Conservation (phyloP, 1,140 invertebrate genomes). For the Heliconius hewitsoni region DNA sequence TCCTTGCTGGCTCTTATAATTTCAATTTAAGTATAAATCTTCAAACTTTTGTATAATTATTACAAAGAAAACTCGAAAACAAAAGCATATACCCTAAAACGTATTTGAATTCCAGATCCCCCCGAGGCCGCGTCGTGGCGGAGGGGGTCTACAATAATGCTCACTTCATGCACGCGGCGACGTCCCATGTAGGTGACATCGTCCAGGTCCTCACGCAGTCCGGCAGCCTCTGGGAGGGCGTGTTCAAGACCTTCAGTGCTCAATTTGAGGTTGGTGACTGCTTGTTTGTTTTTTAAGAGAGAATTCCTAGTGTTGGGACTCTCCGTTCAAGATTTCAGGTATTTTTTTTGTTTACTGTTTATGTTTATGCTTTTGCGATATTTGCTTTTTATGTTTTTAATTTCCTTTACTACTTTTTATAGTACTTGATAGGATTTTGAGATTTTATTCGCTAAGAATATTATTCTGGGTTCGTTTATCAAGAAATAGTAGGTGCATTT, state of each 20-base stretch:
- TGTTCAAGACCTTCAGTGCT: conserved; percentile 92
- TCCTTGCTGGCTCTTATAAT: no score
- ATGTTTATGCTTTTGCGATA: background rate
- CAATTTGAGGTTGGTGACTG: conserved; percentile 84
- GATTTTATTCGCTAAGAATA: no score
- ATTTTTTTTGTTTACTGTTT: background rate
- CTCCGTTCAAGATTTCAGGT: background rate
- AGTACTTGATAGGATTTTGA: no score
- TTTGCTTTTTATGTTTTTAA: background rate
- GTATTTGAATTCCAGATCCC: conserved; percentile 77
- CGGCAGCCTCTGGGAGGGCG: conserved; percentile 91
- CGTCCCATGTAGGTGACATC: conserved; percentile 90
- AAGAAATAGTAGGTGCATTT: no score
- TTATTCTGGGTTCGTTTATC: no score
- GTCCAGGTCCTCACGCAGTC: conserved; percentile 91
- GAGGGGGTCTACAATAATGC: conserved; percentile 94
- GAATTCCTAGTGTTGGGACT: background rate
- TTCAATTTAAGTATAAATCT: no score
- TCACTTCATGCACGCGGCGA: conserved; percentile 92
- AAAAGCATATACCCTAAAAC: no score
- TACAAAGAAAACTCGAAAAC: no score
- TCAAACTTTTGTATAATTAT: no score
- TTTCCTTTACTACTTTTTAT: no score
- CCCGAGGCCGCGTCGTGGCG: conserved; percentile 84
- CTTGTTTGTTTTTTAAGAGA: background rate